A percentile compares a stretch with the other conserved stretches of the same genome.
These are phyloP conservation scores for Phylloscopus trochiloides DNA, from an alignment of 2,113 vertebrate species.

Conservation along the genomic window DNA sequence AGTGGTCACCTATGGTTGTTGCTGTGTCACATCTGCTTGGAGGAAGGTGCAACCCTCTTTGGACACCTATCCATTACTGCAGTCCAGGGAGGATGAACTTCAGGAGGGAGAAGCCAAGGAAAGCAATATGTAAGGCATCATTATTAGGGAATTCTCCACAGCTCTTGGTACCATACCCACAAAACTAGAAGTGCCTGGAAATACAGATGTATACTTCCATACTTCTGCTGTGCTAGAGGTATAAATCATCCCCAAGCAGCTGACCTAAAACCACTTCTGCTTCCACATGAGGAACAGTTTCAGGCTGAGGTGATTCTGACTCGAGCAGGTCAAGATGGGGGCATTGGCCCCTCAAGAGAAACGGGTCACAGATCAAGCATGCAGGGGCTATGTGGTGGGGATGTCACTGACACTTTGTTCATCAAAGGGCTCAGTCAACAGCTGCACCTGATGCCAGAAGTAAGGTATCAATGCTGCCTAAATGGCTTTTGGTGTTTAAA, in stretches of 20 bases:
- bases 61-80: background rate
- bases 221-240: background rate
- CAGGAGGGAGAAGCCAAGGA: background rate
- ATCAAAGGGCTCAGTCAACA: background rate
- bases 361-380: background rate
- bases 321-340: rapidly evolving
- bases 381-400: background rate
- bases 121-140: background rate
- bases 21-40: background rate
- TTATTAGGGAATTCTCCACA: background rate
- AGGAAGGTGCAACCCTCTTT: background rate
- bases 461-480: background rate
- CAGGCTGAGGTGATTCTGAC: background rate
- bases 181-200: background rate
- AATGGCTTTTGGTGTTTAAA: background rate
- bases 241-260: background rate
- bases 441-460: background rate
- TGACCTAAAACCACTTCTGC: background rate
- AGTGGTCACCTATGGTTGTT: background rate
- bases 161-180: background rate
- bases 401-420: background rate
- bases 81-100: background rate
- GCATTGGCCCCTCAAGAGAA: background rate
- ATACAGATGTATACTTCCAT: background rate
- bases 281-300: background rate